Conservation (phyloP, 2,113 vertebrate genomes). For the Conger conger region DNA sequence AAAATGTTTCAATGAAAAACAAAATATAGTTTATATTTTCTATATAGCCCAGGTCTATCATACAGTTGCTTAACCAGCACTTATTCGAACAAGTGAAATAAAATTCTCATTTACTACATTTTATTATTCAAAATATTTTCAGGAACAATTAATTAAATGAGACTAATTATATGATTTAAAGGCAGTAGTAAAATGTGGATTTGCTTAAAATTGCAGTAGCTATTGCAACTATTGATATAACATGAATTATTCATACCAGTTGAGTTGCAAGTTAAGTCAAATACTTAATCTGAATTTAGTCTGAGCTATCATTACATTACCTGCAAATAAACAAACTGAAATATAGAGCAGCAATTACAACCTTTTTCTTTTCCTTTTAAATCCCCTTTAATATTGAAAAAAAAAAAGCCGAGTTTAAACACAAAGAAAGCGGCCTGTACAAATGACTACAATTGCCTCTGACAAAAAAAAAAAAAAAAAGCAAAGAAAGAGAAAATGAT, state of each 20-base stretch:
- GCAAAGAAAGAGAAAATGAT: slow-evolving; percentile 34
- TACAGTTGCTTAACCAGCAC: no score
- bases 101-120: not conserved
- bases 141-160: not conserved
- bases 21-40: not conserved
- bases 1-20: not conserved
- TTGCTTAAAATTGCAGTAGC: not conserved
- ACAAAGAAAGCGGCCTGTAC: slow-evolving; percentile 21
- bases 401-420: not conserved
- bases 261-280: not conserved
- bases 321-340: not conserved
- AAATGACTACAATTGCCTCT: not conserved
- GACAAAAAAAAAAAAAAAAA: slow-evolving; percentile 14
- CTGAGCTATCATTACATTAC: not conserved
- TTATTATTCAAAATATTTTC: not conserved
- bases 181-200: not conserved
- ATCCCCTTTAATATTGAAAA: not conserved
- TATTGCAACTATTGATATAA: not conserved
- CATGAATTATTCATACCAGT: not conserved
- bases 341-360: not conserved
- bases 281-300: not conserved
- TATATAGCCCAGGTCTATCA: no score
- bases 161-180: not conserved
- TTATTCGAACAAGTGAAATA: not conserved
- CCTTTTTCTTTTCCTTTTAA: not conserved